These are phyloP conservation scores for Esox niger DNA, from an alignment of 2,113 vertebrate genomes.

Conservation along the genomic window DNA sequence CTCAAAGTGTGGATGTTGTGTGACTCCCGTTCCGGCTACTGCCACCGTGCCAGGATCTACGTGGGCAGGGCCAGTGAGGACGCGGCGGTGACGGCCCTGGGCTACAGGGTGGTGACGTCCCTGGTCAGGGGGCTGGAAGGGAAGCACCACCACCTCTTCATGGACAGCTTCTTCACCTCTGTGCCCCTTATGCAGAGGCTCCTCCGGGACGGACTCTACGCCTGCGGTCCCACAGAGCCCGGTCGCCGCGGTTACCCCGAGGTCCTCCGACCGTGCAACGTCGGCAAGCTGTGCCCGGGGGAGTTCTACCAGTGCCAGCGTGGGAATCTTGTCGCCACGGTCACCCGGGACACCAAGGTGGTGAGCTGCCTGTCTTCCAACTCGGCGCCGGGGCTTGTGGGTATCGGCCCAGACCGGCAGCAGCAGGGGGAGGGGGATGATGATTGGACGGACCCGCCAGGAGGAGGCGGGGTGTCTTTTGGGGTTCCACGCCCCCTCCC, in stretches of 20 bases:
- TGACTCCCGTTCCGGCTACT: slow-evolving; percentile 78
- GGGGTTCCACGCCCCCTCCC: slow-evolving; percentile 73
- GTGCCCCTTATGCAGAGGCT: slow-evolving; percentile 75
- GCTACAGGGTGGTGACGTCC: slow-evolving; percentile 68
- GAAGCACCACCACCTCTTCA: slow-evolving; percentile 75
- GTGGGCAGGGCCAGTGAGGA: slow-evolving; percentile 68
- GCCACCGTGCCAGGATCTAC: slow-evolving; percentile 72
- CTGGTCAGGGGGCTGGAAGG: slow-evolving; percentile 74
- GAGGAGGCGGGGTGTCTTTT: slow-evolving; percentile 35
- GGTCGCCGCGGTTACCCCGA: slow-evolving; percentile 74
- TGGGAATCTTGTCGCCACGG: slow-evolving; percentile 75
- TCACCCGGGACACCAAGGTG: slow-evolving; percentile 72
- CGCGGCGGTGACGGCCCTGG: slow-evolving; percentile 45
- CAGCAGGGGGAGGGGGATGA: slow-evolving; percentile 54
- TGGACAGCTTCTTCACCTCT: slow-evolving; percentile 79
- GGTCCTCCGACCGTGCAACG: slow-evolving; percentile 69
- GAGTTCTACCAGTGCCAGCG: slow-evolving; percentile 81
- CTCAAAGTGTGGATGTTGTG: slow-evolving; percentile 81
- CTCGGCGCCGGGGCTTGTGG: slow-evolving; percentile 75
- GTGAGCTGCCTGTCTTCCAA: slow-evolving; percentile 77
- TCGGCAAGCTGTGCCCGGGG: slow-evolving; percentile 73
- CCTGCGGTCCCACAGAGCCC: slow-evolving; percentile 73
- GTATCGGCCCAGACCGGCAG: slow-evolving; percentile 70
- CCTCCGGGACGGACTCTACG: slow-evolving; percentile 71
- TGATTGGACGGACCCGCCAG: slow-evolving; percentile 47